Conservation (phyloP, 2,888 invertebrate genomes). For the Drosophila pseudotalamancana region DNA sequence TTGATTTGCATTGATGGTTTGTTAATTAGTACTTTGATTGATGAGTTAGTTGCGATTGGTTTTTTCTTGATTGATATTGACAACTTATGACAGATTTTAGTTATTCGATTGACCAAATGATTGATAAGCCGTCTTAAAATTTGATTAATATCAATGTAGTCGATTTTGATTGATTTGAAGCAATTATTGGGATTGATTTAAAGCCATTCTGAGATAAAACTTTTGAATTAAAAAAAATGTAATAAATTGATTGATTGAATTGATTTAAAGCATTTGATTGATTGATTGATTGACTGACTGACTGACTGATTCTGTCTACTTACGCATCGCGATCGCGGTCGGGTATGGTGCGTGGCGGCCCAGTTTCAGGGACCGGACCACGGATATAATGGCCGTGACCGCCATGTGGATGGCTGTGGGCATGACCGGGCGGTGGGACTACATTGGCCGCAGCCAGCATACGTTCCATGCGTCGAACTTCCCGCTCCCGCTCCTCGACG, state of each 20-base stretch:
- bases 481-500: conserved; percentile 80
- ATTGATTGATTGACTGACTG: neutral
- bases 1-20: neutral
- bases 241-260: neutral
- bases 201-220: too few species aligned
- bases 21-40: neutral
- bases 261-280: neutral
- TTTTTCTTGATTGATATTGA: too few species aligned
- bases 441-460: conserved; percentile 60
- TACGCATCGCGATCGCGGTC: conserved; percentile 83
- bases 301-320: conserved; percentile 57
- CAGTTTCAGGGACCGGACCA: conserved; percentile 75
- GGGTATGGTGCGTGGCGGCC: conserved; percentile 82
- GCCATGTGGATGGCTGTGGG: conserved; percentile 18
- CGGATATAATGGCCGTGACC: conserved; percentile 74
- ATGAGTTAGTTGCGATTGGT: too few species aligned
- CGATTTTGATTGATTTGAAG: neutral
- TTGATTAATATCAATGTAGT: too few species aligned
- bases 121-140: too few species aligned
- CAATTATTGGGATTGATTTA: too few species aligned
- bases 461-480: conserved; percentile 79
- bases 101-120: too few species aligned
- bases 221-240: too few species aligned
- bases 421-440: conserved; percentile 47
- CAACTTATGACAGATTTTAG: too few species aligned